phyloP scores from a whole-genome alignment of 2,888 invertebrate genomes.

The Aporophyla lueneburgensis region DNA sequence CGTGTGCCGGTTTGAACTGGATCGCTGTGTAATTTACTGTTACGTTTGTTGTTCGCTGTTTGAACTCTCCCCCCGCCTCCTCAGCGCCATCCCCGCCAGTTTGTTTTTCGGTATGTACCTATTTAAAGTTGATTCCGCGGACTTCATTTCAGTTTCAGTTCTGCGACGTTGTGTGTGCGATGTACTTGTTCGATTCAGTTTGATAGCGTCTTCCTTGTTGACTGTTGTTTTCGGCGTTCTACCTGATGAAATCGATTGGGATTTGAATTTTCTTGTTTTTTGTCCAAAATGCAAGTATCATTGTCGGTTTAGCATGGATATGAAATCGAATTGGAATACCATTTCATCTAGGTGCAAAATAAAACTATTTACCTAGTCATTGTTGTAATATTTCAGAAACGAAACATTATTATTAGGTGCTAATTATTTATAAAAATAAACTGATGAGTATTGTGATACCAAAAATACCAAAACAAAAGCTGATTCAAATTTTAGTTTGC shows the following conservation, averaged over 20 bases:
- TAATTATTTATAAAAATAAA: too few relatives aligned
- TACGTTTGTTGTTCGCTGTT: conserved; percentile 80
- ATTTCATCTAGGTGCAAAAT: neutral
- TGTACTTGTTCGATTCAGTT: conserved; percentile 59
- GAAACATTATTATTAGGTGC: too few relatives aligned
- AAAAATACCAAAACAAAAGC: neutral
- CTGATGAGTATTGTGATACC: neutral
- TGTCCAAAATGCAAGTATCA: neutral
- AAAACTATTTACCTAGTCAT: neutral
- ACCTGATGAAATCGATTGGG: conserved; percentile 25
- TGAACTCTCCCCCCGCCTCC: conserved; percentile 63
- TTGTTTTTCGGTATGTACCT: conserved; percentile 78
- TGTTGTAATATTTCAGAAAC: too few relatives aligned
- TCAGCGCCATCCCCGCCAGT: conserved; percentile 65
- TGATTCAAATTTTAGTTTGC: neutral
- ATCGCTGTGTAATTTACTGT: conserved; percentile 86
- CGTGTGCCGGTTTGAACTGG: conserved; percentile 75
- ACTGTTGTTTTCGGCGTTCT: conserved; percentile 37
- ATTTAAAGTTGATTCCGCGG: conserved; percentile 73
- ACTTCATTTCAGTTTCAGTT: conserved; percentile 70
- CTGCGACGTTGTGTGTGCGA: conserved; percentile 61
- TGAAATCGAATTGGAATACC: neutral
- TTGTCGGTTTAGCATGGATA: neutral
- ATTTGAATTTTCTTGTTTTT: conserved; percentile 24
- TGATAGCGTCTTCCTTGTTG: conserved; percentile 57